Conservation (phyloP, 2,797 vertebrate species). For the Buphagus erythrorhynchus region DNA sequence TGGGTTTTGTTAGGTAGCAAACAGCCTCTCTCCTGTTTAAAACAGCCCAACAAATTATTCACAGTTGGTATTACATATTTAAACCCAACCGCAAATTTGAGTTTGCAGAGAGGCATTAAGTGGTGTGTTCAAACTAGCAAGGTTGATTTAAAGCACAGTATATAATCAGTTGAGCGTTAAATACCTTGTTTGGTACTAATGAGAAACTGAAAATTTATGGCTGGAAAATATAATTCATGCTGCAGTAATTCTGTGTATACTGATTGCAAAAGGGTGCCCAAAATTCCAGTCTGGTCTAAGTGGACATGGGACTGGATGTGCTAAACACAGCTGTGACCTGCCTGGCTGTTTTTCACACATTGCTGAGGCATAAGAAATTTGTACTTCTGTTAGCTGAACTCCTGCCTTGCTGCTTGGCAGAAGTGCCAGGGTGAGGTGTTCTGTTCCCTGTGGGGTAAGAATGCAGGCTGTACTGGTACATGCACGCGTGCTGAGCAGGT, state of each 20-base stretch:
- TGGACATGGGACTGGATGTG: neutral
- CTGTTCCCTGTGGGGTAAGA: neutral
- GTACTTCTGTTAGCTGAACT: neutral
- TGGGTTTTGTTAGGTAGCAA: neutral
- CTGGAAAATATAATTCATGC: constrained; percentile 40
- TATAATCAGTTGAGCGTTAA: neutral
- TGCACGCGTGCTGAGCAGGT: rapidly evolving
- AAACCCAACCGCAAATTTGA: neutral
- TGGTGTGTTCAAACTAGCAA: neutral
- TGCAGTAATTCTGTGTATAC: neutral
- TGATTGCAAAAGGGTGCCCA: neutral
- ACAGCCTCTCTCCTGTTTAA: neutral
- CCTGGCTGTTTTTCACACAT: neutral
- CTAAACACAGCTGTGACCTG: neutral
- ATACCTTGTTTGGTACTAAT: constrained; percentile 11
- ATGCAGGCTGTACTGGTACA: rapidly evolving
- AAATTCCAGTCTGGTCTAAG: neutral
- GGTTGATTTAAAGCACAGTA: neutral
- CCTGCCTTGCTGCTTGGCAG: neutral
- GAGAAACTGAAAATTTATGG: neutral
- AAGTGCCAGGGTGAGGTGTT: neutral
- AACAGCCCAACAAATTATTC: neutral
- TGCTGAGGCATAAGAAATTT: neutral
- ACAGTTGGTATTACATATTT: neutral
- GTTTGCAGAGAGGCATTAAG: neutral